Conservation (phyloP, 2,797 vertebrate genomes). For the Poeciliopsis infans region DNA sequence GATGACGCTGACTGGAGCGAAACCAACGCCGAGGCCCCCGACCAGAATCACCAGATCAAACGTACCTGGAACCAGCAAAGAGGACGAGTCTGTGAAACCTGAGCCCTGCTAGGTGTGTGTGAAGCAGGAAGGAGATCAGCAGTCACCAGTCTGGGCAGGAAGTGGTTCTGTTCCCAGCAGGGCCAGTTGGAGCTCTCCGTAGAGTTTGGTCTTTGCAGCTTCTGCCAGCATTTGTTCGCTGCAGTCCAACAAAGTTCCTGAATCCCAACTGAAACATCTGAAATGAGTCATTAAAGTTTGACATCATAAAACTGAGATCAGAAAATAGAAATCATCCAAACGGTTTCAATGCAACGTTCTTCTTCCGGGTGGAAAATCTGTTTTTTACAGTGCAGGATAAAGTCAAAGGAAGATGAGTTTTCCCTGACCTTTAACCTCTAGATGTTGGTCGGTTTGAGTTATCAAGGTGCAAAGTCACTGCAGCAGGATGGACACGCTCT, state of each 20-base stretch:
- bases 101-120: background rate
- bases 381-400: background rate
- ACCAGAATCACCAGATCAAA: constrained; percentile 39
- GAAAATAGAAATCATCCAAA: background rate
- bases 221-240: constrained; percentile 38
- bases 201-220: constrained; percentile 18
- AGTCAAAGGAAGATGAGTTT: background rate
- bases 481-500: background rate
- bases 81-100: background rate
- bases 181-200: constrained; percentile 32
- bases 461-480: background rate
- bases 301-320: background rate
- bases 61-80: background rate
- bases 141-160: constrained; percentile 31
- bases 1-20: constrained; percentile 26
- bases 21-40: constrained; percentile 8
- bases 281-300: background rate
- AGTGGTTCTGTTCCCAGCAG: constrained; percentile 46
- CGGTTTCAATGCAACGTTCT: background rate
- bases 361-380: background rate
- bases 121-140: background rate
- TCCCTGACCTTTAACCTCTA: background rate
- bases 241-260: constrained; percentile 50
- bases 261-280: constrained; percentile 51
- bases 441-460: background rate